Evolutionary conservation across 2,113 vertebrate genomes (phyloP).

Genomic region (Capreolus pygargus): DNA sequence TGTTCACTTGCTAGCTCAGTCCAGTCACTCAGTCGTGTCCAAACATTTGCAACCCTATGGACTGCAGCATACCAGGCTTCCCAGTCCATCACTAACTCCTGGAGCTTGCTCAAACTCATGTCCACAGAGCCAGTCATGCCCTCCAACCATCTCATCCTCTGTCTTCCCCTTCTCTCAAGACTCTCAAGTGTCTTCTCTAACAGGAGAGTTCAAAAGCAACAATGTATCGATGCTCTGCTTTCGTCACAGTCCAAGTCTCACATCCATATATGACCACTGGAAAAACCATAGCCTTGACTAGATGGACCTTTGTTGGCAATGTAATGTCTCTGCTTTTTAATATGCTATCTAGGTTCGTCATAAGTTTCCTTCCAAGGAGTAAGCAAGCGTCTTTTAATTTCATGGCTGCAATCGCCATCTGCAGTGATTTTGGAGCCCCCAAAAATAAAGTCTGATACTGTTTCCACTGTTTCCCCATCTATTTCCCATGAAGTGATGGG

Average conservation of each 20-base stretch:
- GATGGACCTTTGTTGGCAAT: neutral
- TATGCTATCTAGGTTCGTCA: neutral
- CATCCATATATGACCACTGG: neutral
- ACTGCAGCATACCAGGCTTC: neutral
- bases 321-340: neutral
- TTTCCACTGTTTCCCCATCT: neutral
- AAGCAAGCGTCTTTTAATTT: accelerated
- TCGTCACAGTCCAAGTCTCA: neutral
- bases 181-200: neutral
- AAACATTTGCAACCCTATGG: neutral
- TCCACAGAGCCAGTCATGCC: neutral
- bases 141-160: neutral
- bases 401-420: neutral
- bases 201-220: neutral
- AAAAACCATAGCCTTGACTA: neutral
- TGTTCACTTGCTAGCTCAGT: neutral
- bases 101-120: neutral
- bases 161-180: neutral
- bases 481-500: neutral
- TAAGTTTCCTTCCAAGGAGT: neutral
- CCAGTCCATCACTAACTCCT: neutral
- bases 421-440: neutral
- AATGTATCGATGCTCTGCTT: neutral
- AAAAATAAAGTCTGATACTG: neutral
- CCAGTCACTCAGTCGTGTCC: neutral